Conservation (phyloP, 2,113 vertebrate species). For the Piliocolobus tephrosceles region DNA sequence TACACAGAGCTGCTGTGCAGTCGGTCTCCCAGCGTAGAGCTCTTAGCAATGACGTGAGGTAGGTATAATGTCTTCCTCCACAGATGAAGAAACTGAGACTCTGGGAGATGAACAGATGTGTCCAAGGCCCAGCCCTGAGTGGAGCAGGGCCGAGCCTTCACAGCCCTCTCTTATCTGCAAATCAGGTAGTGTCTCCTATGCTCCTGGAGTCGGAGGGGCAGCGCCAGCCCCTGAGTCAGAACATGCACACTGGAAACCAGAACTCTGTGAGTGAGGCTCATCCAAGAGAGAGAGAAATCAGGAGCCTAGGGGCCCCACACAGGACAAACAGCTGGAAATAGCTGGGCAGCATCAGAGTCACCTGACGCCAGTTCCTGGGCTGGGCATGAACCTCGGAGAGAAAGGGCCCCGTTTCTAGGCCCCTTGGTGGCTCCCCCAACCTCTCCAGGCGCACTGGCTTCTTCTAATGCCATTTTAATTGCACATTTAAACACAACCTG, state of each 20-base stretch:
- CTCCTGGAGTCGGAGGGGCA: neutral
- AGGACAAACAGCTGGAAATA: neutral
- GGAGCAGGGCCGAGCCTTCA: too few species aligned
- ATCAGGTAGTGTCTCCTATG: neutral
- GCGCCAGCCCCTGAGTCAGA: neutral
- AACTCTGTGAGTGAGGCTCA: neutral
- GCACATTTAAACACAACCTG: neutral
- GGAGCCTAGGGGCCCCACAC: neutral
- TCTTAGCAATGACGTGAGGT: fast-evolving
- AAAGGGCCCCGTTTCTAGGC: neutral
- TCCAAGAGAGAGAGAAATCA: neutral
- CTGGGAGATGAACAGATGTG: neutral
- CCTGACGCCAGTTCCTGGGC: too few species aligned
- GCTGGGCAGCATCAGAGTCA: neutral
- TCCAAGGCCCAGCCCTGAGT: neutral
- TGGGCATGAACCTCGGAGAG: neutral
- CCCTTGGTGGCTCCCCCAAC: neutral
- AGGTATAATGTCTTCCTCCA: fast-evolving
- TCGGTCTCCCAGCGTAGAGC: neutral
- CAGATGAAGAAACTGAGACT: neutral
- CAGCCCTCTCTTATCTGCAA: neutral
- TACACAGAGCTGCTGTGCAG: neutral
- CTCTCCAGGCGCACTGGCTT: neutral
- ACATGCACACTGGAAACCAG: neutral
- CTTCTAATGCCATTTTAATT: conserved; percentile 54